These are phyloP conservation scores for Sturnus vulgaris DNA, from an alignment of 2,113 vertebrate genomes.

Conservation along the genomic window DNA sequence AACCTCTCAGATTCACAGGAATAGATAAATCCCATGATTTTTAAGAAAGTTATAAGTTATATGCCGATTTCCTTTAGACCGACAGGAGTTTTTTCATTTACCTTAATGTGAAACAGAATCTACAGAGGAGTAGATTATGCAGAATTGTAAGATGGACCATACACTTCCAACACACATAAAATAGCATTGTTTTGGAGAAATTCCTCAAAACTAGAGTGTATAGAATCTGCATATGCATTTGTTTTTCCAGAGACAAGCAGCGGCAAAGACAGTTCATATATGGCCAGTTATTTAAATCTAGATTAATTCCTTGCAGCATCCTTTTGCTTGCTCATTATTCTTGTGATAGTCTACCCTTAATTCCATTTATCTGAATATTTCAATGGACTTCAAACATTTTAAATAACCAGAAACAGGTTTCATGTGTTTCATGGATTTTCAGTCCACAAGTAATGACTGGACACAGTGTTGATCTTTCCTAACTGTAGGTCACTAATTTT, in stretches of 20 bases:
- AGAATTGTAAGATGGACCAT: neutral
- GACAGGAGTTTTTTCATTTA: neutral
- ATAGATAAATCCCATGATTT: neutral
- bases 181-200: neutral
- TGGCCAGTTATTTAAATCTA: neutral
- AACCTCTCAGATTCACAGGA: neutral
- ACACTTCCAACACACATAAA: neutral
- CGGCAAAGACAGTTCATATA: neutral
- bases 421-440: neutral
- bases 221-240: neutral
- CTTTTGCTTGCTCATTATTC: neutral
- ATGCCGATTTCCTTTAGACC: neutral
- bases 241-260: neutral
- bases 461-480: neutral
- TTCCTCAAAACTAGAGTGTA: neutral
- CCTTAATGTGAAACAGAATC: neutral
- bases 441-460: neutral
- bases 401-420: neutral
- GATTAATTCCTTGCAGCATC: neutral
- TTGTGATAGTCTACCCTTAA: neutral
- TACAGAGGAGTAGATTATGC: neutral
- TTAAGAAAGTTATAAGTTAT: neutral
- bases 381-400: neutral
- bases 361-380: neutral
- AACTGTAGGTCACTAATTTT: neutral